phyloP scores from a whole-genome alignment of 2,113 vertebrate species.

The Pygoscelis adeliae region DNA sequence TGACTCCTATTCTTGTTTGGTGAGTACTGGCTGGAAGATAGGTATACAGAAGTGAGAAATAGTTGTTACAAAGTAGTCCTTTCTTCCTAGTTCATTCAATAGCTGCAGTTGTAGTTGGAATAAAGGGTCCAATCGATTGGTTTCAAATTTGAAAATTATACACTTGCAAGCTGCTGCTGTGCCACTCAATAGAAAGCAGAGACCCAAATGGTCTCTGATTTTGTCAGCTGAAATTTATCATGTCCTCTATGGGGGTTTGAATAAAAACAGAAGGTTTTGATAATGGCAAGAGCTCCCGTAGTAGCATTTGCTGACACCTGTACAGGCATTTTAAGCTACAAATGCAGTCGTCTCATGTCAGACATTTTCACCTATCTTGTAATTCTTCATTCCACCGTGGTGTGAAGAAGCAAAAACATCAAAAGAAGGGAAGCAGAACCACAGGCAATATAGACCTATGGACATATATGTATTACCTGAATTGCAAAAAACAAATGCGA shows the following conservation, averaged over 20 bases:
- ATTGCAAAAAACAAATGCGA: neutral
- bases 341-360: neutral
- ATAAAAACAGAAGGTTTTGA: conserved; percentile 66
- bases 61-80: conserved; percentile 69
- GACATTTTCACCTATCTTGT: conserved; percentile 27
- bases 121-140: conserved; percentile 86
- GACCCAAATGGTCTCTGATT: conserved; percentile 65
- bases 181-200: conserved; percentile 75
- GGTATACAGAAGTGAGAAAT: conserved; percentile 71
- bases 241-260: conserved; percentile 19
- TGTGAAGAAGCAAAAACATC: neutral
- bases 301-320: conserved; percentile 46
- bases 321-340: conserved; percentile 61
- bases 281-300: conserved; percentile 16
- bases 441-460: neutral
- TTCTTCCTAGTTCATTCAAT: conserved; percentile 76
- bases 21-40: conserved; percentile 74
- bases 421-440: conserved; percentile 2
- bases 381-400: neutral
- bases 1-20: conserved; percentile 98
- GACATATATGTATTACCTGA: neutral
- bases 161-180: conserved; percentile 79
- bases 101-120: conserved; percentile 75
- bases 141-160: conserved; percentile 90
- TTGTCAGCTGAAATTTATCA: conserved; percentile 40